A percentile compares a stretch with the other conserved stretches of the same genome.
phyloP scores from a whole-genome alignment of 2,888 invertebrate genomes.

The Notodonta ziczac region DNA sequence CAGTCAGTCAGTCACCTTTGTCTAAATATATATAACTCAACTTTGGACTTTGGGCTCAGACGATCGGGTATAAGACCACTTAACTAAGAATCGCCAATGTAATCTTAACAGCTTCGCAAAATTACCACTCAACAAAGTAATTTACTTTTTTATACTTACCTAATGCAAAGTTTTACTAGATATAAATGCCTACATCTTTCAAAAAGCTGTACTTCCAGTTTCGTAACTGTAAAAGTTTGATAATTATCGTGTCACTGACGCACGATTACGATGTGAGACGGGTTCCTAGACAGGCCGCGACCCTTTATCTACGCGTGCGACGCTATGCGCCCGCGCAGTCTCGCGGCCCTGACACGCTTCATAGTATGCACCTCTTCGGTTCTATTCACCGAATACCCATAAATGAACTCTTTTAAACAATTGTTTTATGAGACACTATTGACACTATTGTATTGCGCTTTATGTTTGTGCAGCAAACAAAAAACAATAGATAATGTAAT shows the following conservation, averaged over 20 bases:
- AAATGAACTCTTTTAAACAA: conserved; percentile 27
- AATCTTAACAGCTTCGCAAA: no score
- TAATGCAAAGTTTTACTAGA: no score
- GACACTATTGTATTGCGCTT: no score
- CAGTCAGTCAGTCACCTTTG: no score
- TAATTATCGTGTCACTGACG: conserved; percentile 27
- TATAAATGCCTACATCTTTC: background rate
- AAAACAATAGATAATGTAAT: background rate
- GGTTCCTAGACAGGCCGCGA: conserved; percentile 60
- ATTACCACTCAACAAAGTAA: no score
- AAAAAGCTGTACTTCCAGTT: background rate
- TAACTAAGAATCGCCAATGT: no score
- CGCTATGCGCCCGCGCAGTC: conserved; percentile 43
- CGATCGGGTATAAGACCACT: no score
- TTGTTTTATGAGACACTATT: no score
- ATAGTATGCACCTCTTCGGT: conserved; percentile 23
- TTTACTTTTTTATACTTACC: no score
- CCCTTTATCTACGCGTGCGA: conserved; percentile 51
- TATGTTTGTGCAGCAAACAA: background rate
- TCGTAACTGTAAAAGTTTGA: conserved; percentile 8
- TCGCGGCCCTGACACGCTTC: conserved; percentile 55
- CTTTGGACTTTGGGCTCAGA: no score
- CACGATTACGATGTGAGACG: conserved; percentile 42
- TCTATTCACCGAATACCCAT: conserved; percentile 12
- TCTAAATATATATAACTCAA: no score